These are phyloP conservation scores for Phyllotreta striolata DNA, from an alignment of 2,888 invertebrate genomes.

Conservation along the genomic window DNA sequence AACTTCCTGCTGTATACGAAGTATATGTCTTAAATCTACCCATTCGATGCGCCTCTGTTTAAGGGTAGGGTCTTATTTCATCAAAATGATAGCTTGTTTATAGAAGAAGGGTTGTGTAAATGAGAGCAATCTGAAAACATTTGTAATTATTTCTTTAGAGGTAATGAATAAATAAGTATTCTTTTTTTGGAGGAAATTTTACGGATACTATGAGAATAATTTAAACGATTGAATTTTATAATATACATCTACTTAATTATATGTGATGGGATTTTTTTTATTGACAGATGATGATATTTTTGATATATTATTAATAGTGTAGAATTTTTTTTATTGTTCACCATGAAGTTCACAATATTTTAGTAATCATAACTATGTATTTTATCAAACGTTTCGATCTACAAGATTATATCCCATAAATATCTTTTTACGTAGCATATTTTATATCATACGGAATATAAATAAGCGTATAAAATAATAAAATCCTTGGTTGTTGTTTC, in stretches of 20 bases:
- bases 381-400: conserved; percentile 32
- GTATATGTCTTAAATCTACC: neutral
- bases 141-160: conserved; percentile 40
- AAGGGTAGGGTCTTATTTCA: conserved; percentile 32
- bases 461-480: conserved; percentile 38
- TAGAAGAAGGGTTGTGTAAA: conserved; percentile 40
- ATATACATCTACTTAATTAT: too few relatives aligned
- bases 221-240: too few relatives aligned
- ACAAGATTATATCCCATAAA: conserved; percentile 28
- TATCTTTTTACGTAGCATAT: conserved; percentile 37
- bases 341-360: too few relatives aligned
- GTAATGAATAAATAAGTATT: conserved; percentile 33
- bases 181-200: neutral
- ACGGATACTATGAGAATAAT: too few relatives aligned
- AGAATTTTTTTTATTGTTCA: too few relatives aligned
- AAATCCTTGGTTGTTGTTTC: conserved; percentile 39
- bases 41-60: conserved; percentile 4
- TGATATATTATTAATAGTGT: too few relatives aligned
- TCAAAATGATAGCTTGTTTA: conserved; percentile 44
- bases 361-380: conserved; percentile 21
- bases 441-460: conserved; percentile 34
- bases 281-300: too few relatives aligned
- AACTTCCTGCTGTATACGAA: neutral
- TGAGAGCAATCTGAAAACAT: conserved; percentile 39
- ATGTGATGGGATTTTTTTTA: too few relatives aligned